phyloP scores from a whole-genome alignment of 2,113 vertebrate species.

The Varanus salvator region DNA sequence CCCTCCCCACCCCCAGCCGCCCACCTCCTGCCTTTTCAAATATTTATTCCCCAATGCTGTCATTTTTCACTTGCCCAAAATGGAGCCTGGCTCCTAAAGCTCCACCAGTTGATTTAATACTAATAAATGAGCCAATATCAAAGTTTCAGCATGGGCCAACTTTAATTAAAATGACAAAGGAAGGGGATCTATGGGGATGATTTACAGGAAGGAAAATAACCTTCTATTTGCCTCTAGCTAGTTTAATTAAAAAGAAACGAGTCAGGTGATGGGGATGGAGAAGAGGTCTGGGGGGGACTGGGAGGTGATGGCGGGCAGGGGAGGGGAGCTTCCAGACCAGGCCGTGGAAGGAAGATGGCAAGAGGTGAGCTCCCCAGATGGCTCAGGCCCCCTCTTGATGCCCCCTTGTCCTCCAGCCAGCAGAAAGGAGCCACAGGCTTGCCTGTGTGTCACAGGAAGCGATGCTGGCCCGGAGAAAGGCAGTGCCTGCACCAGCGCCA shows the following conservation, averaged over 20 bases:
- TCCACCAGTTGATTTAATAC: slow-evolving; percentile 59
- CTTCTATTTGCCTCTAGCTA: slow-evolving; percentile 50
- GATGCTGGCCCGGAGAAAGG: too few relatives aligned
- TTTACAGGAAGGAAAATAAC: slow-evolving; percentile 42
- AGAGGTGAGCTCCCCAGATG: accelerated
- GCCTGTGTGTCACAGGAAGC: neutral
- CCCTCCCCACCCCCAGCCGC: accelerated
- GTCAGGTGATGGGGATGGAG: slow-evolving; percentile 4
- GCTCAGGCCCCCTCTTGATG: neutral
- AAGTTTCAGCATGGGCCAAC: slow-evolving; percentile 10
- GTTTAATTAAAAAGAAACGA: slow-evolving; percentile 52
- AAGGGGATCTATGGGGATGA: slow-evolving; percentile 41
- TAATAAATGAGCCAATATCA: slow-evolving; percentile 28
- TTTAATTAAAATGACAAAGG: slow-evolving; percentile 73
- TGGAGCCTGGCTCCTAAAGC: slow-evolving; percentile 1
- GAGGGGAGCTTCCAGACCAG: accelerated
- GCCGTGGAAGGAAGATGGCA: accelerated
- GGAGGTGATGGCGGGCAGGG: neutral
- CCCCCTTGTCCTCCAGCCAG: neutral
- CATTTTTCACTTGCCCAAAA: slow-evolving; percentile 29
- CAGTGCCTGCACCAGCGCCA: too few relatives aligned
- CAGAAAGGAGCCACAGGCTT: neutral
- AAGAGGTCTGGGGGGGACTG: neutral
- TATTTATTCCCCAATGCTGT: neutral
- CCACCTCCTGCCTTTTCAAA: accelerated